phyloP scores from a whole-genome alignment of 2,113 vertebrate genomes.

The Sinocyclocheilus anophthalmus region DNA sequence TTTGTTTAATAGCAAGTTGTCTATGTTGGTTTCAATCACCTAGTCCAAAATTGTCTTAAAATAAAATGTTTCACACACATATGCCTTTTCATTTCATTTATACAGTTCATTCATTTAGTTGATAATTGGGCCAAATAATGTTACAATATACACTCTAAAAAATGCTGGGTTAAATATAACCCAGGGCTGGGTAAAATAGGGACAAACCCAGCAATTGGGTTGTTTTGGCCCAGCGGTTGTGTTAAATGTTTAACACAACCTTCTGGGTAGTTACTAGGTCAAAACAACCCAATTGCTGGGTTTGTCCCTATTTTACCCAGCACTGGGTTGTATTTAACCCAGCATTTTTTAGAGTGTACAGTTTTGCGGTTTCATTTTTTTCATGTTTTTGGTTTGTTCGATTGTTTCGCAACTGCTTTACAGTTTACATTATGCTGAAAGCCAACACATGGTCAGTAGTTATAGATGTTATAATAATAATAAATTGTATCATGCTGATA shows the following conservation, averaged over 20 bases:
- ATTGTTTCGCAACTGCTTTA: neutral
- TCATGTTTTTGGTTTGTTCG: neutral
- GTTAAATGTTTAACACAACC: too few species aligned
- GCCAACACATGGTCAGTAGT: too few species aligned
- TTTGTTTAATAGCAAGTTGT: neutral
- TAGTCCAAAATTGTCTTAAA: neutral
- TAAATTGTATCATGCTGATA: neutral
- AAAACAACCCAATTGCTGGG: too few species aligned
- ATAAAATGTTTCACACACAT: neutral
- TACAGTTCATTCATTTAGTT: neutral
- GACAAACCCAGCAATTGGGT: too few species aligned
- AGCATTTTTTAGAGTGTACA: neutral
- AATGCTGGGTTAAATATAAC: too few species aligned
- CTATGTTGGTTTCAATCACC: neutral
- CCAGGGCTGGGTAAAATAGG: too few species aligned
- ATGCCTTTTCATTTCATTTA: neutral
- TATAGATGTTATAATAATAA: too few species aligned
- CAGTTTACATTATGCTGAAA: neutral
- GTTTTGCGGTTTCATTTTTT: neutral
- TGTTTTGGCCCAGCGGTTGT: too few species aligned
- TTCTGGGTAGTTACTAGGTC: too few species aligned
- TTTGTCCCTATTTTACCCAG: too few species aligned
- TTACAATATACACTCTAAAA: neutral
- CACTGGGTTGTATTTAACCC: too few species aligned
- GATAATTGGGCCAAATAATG: neutral